Conservation (phyloP, 2,113 vertebrate genomes). For the Cyphomyrus discorhynchus region DNA sequence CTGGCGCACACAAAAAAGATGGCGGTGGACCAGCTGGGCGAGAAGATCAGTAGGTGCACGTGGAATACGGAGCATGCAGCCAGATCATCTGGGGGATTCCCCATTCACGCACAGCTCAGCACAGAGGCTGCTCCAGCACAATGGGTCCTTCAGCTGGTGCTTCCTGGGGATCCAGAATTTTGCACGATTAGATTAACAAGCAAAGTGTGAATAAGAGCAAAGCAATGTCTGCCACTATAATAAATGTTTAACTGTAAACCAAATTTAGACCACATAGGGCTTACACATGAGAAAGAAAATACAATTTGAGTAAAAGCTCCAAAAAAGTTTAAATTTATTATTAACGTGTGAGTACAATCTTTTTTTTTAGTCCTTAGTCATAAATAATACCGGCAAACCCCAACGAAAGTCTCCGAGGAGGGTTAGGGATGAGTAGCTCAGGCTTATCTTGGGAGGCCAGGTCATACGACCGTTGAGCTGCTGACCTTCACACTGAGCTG, state of each 20-base stretch:
- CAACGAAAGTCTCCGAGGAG: conserved; percentile 33
- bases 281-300: conserved; percentile 7
- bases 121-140: neutral
- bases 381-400: neutral
- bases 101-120: neutral
- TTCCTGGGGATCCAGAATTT: neutral
- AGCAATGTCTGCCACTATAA: neutral
- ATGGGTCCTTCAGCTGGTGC: neutral
- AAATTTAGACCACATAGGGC: neutral
- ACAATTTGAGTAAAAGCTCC: conserved; percentile 43
- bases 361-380: conserved; percentile 6
- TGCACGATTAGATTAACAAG: neutral
- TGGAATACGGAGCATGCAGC: neutral
- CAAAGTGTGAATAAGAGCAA: neutral
- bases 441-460: conserved; percentile 52
- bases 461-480: conserved; percentile 12
- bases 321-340: conserved; percentile 31
- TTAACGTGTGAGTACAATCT: conserved; percentile 15
- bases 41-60: neutral
- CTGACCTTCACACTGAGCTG: neutral
- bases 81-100: neutral
- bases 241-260: neutral
- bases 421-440: neutral
- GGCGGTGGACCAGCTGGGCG: neutral
- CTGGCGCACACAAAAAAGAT: neutral